A percentile compares a stretch with the other conserved stretches of the same genome.
Conservation (phyloP, 1,140 invertebrate genomes). For the Mercenaria mercenaria region DNA sequence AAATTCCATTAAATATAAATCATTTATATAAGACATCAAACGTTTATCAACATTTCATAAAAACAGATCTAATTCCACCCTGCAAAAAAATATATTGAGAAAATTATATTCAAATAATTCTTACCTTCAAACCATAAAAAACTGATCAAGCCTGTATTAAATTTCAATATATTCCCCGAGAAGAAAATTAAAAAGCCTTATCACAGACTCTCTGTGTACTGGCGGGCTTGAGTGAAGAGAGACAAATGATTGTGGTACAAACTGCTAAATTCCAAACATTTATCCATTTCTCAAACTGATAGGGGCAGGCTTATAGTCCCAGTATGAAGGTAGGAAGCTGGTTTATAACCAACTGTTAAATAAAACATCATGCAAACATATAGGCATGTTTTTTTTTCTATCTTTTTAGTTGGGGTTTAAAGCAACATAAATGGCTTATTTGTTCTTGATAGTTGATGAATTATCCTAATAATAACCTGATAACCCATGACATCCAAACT, state of each 20-base stretch:
- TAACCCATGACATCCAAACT: no score
- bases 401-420: no score
- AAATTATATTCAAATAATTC: neutral
- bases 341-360: no score
- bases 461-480: no score
- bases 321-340: no score
- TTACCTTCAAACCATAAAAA: neutral
- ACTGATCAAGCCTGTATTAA: neutral
- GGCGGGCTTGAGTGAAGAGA: neutral
- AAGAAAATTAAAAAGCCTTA: neutral
- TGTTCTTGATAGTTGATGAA: no score
- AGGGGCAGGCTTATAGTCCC: neutral
- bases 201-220: neutral
- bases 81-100: neutral
- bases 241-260: neutral
- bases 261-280: neutral
- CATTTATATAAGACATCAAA: no score
- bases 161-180: neutral
- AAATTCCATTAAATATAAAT: no score
- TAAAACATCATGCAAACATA: no score
- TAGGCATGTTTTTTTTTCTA: no score
- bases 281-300: slow-evolving; percentile 19
- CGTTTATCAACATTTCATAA: no score
- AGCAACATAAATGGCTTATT: no score
- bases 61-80: neutral